Evolutionary conservation across 2,113 vertebrate genomes (phyloP).

Genomic region (Cichladusa arquata): DNA sequence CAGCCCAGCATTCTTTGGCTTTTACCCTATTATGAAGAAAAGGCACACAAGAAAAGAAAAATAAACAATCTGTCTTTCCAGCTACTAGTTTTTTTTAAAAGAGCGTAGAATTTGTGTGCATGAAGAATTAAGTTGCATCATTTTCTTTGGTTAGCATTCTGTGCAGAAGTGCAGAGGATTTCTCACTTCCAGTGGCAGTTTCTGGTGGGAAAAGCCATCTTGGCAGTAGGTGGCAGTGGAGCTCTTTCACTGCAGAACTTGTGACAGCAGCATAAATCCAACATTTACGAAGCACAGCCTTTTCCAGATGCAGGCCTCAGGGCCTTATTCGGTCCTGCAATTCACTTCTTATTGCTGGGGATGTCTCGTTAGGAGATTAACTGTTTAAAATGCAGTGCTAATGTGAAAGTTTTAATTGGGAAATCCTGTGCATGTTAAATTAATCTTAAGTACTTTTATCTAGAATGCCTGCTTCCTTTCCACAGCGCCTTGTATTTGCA

Average conservation of each 20-base stretch:
- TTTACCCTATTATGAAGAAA: not conserved
- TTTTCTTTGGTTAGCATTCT: not conserved
- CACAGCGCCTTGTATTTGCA: constrained; percentile 2
- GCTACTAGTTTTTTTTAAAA: not conserved
- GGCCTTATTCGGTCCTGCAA: constrained; percentile 58
- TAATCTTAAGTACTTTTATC: constrained; percentile 73
- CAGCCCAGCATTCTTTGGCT: not conserved
- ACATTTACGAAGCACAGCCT: not conserved
- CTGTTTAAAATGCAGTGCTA: constrained; percentile 71
- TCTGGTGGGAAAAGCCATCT: not conserved
- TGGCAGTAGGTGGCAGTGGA: constrained; percentile 78
- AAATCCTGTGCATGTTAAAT: constrained; percentile 73
- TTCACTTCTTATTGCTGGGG: constrained; percentile 65
- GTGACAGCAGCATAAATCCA: not conserved
- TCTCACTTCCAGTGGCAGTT: not conserved
- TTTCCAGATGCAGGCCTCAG: constrained; percentile 67
- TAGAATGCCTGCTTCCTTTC: constrained; percentile 50
- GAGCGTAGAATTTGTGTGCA: accelerated
- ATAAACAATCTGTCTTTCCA: not conserved
- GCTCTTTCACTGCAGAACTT: constrained; percentile 30
- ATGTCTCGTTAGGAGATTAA: constrained; percentile 74
- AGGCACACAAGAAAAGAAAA: not conserved
- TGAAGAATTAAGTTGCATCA: not conserved
- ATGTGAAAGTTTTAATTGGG: constrained; percentile 75
- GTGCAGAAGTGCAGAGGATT: not conserved